Evolutionary conservation across 2,797 vertebrate genomes (phyloP), one percentile per base, ranked within the genome.

Genomic region (Oreortyx pictus): DNA sequence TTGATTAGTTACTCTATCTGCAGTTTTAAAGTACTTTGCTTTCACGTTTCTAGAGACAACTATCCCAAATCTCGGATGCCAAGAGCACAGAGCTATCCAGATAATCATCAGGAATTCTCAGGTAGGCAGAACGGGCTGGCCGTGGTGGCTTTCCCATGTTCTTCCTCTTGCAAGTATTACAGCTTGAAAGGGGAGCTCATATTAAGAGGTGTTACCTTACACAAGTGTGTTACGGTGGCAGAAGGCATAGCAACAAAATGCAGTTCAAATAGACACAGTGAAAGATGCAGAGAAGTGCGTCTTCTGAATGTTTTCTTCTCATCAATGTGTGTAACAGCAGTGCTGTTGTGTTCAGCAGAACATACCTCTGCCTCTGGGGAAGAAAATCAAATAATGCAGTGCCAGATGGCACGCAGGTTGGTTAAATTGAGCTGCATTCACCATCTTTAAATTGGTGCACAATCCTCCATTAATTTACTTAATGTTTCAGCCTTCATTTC

Each of bases 21-120:
- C 35, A n/a, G 5, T 10, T 82, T 76, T 91, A 59, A 88, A 44
- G 61, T 68, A 24, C n/a, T 89, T 9, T 67, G 12, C 77, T 96
- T 97, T 97, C 93, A 52, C 50, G 1, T 62, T 96, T 97, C 31
- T 94, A 99, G 99, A 71, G 99, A 99, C 50, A 98, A 97, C 95
- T 99, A 99, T 93, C 98, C 99, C 14, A 99, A 99, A 94, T 98
- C 98, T 92, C 98, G 99, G 96, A 99, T 99, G 99, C 99, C 99
- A 46, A 97, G 99, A 97, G 99, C 99, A 10, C 99, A 99, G 98
- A 99, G 99, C 95, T 99, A 99, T 97, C 99, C 99, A 19, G 99
- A 99, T 98, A 99, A 99, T 97, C 99, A 99, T 96, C 99, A 99
- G 97, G 99, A 99, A 93, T 99, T 99, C 86, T 98, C 99, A 97